A percentile compares a stretch with the other conserved stretches of the same genome.
phyloP scores from a whole-genome alignment of 30 jellyfish, hydroid and myxozoan genomes.

The Rhopilema esculentum region DNA sequence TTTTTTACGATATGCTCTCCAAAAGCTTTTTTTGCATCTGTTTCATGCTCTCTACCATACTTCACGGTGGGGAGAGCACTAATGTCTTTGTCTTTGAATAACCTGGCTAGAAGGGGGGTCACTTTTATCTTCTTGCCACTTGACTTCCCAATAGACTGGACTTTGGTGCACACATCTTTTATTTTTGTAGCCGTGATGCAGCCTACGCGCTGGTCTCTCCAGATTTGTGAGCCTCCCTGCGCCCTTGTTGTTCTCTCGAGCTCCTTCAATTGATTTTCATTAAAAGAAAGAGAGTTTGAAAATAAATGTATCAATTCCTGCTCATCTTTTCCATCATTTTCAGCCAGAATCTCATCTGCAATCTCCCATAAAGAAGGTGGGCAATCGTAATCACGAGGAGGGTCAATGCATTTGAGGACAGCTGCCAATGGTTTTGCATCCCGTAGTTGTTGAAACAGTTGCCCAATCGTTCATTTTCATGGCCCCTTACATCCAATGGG shows the following conservation, averaged over 20 bases:
- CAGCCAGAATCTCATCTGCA: no score
- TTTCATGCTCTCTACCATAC: conserved; percentile 32
- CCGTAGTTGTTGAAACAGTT: background rate
- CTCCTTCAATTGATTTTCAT: conserved; percentile 2
- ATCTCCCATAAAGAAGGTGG: no score
- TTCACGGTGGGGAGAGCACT: conserved; percentile 19
- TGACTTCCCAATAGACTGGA: background rate
- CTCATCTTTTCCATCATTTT: background rate
- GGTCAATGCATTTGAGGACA: background rate
- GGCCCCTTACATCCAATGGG: background rate
- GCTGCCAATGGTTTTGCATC: background rate
- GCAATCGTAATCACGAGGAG: background rate
- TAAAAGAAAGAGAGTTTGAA: background rate
- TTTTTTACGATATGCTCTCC: no score
- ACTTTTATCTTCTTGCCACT: background rate
- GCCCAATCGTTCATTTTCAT: background rate
- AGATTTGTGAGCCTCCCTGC: background rate
- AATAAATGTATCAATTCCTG: conserved; percentile 1
- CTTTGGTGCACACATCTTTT: conserved; percentile 19
- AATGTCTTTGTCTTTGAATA: background rate
- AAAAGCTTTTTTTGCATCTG: no score
- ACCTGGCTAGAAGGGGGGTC: conserved; percentile 5
- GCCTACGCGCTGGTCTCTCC: conserved; percentile 46
- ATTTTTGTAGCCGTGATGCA: conserved; percentile 62
- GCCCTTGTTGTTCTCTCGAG: conserved; percentile 28